Evolutionary conservation across 2,797 vertebrate genomes (phyloP).

Genomic region (Vespertilio murinus): DNA sequence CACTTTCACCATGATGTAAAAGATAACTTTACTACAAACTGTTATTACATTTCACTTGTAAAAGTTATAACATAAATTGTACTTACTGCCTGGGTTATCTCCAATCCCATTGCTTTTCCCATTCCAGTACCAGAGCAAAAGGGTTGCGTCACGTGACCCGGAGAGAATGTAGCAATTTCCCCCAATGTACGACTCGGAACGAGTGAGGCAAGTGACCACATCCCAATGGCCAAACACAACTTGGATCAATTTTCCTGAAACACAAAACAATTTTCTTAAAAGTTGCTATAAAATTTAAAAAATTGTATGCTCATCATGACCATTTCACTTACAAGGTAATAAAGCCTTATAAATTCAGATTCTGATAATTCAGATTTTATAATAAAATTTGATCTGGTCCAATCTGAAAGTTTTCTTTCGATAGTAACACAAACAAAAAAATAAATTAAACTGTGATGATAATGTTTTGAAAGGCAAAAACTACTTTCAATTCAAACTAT

Average conservation of each 20-base stretch:
- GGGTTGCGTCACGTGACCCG: slow-evolving; percentile 95
- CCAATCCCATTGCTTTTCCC: slow-evolving; percentile 94
- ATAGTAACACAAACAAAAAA: slow-evolving; percentile 7
- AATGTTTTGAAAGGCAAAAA: slow-evolving; percentile 49
- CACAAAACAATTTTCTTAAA: slow-evolving; percentile 58
- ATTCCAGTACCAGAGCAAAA: slow-evolving; percentile 99
- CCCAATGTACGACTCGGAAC: slow-evolving; percentile 97
- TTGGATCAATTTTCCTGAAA: slow-evolving; percentile 95
- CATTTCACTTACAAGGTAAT: not conserved
- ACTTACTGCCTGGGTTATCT: slow-evolving; percentile 92
- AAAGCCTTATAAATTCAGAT: not conserved
- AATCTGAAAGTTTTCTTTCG: slow-evolving; percentile 12
- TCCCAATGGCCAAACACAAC: slow-evolving; percentile 98
- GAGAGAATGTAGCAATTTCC: slow-evolving; percentile 97
- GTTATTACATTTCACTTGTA: not conserved
- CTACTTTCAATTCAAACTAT: slow-evolving; percentile 32
- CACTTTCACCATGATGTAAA: not conserved
- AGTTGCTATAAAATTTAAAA: not conserved
- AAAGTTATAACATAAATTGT: not conserved
- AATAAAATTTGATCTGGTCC: not conserved
- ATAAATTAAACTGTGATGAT: not conserved
- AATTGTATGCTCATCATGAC: not conserved
- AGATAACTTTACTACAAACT: not conserved
- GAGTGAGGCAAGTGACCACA: slow-evolving; percentile 95
- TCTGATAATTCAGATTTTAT: slow-evolving; percentile 12